Evolutionary conservation across 1,140 invertebrate genomes (phyloP), one percentile per base, ranked within the genome.

Genomic region (Calliopsis andreniformis): DNA sequence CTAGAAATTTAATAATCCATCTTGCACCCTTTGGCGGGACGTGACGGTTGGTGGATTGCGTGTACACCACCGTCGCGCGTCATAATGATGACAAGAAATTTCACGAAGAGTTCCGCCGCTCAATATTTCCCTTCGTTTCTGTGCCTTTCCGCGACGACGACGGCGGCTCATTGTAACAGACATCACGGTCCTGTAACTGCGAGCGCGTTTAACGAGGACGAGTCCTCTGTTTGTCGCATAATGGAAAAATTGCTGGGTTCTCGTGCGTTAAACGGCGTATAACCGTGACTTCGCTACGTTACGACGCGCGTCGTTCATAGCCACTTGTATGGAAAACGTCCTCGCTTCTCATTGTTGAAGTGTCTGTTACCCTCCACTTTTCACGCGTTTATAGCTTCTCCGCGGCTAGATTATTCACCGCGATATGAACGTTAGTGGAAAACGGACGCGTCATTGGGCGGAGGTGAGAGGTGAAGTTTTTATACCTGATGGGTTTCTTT

Each of bases 71-170:
- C 83, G 82, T 82, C 82, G n/a, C 84, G 75, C 80, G 82, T 89
- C 86, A 84, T 90, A 91, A 89, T 88, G 86, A 85, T 88, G 89
- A 91, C 87, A 82, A 82, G 80, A 67, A 83, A 79, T 89, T 89
- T 90, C 88, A 88, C 84, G 82, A 68, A 84, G 51, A 68, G 67
- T 58, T 62, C 69, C 58, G 53, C 64, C 56, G 49, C 75, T 73
- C 70, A 30, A 77, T 39, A 35, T 30, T 20, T 30, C 47, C 58
- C 76, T 67, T 78, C 68, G 64, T 69, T 45, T 59, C 68, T 35
- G 16, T 32, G 0, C 30, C 39, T 23, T 25, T 58, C 62, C 23
- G 5, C 12, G 28, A 16, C 16, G n/a, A n/a, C n/a, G n/a, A n/a
- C n/a, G 23, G 43, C 51, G 43, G 56, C 76, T 71, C 76, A 47